Conservation (phyloP, 35 echinoderm and acorn worm species). For the Apostichopus japonicus region DNA sequence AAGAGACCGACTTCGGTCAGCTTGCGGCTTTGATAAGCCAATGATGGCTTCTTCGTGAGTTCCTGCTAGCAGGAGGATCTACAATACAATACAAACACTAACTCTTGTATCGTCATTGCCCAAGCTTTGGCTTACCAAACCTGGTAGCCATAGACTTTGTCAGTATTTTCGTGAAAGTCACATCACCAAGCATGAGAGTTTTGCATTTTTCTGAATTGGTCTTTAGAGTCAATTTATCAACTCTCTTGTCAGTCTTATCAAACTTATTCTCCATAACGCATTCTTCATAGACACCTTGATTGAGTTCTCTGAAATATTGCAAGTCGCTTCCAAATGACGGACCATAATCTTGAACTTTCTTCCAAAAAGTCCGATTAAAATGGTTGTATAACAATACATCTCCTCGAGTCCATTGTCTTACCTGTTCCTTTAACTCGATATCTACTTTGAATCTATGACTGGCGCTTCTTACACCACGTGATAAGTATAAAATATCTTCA, state of each 20-base stretch:
- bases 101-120: no score
- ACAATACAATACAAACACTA: no score
- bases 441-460: background rate
- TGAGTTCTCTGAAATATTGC: constrained; percentile 34
- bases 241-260: background rate
- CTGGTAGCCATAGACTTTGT: background rate
- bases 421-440: constrained; percentile 38
- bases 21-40: no score
- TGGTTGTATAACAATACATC: constrained; percentile 78
- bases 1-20: no score
- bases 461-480: constrained; percentile 26
- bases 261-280: background rate
- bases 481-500: constrained; percentile 82
- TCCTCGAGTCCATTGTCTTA: constrained; percentile 69
- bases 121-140: background rate
- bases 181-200: background rate
- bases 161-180: background rate
- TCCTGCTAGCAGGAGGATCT: no score
- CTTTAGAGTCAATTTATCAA: background rate
- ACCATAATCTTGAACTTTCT: constrained; percentile 72
- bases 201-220: background rate
- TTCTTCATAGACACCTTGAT: background rate
- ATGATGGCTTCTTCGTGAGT: no score
- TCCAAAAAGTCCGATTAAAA: constrained; percentile 87
- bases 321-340: constrained; percentile 13